A percentile compares a stretch with the other conserved stretches of the same genome.
phyloP scores from a whole-genome alignment of 2,888 invertebrate genomes.

The Cheiracanthium punctorium region DNA sequence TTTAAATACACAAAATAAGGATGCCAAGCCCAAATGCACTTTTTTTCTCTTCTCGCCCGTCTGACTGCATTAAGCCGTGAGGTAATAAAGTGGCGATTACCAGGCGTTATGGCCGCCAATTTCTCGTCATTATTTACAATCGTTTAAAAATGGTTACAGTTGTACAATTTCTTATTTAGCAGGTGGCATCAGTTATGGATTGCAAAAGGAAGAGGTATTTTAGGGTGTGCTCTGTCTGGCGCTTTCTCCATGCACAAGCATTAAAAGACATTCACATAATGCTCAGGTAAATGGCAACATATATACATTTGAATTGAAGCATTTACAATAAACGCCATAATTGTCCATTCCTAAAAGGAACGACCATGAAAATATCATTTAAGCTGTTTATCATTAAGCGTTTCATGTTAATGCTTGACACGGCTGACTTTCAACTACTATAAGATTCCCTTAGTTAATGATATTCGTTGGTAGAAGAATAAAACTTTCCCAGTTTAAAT shows the following conservation, averaged over 20 bases:
- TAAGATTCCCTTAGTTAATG: no score
- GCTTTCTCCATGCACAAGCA: not conserved
- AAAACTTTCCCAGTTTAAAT: no score
- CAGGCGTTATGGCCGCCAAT: slow-evolving; percentile 11
- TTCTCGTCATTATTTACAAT: slow-evolving; percentile 24
- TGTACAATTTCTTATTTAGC: not conserved
- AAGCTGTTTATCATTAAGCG: not conserved
- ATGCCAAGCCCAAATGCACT: slow-evolving; percentile 14
- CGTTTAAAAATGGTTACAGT: slow-evolving; percentile 23
- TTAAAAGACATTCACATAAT: not conserved
- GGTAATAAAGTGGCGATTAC: slow-evolving; percentile 21
- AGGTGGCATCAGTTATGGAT: not conserved
- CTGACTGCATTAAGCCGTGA: not conserved
- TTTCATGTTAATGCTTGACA: no score
- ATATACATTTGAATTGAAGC: not conserved
- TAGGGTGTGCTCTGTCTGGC: not conserved
- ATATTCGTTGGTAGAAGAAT: no score
- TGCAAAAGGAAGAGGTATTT: not conserved
- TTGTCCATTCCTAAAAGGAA: not conserved
- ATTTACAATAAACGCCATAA: not conserved
- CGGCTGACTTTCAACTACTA: no score
- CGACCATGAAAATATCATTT: not conserved
- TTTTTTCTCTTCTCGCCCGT: not conserved
- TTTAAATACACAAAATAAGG: slow-evolving; percentile 11
- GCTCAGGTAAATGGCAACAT: not conserved